phyloP scores from a whole-genome alignment of 2,113 vertebrate species.

The Rhizomys pruinosus region DNA sequence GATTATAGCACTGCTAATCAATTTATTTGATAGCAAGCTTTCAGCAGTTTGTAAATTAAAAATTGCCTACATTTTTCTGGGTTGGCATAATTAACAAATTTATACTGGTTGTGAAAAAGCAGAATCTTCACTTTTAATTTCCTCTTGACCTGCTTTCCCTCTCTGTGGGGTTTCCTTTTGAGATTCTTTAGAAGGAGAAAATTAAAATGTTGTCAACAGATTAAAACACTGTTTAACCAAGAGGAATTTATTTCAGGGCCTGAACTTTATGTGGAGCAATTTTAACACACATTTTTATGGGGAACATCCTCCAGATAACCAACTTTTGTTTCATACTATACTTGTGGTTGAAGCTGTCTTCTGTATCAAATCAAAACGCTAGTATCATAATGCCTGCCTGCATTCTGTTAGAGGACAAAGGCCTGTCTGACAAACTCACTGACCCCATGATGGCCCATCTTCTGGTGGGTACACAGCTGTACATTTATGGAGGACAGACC shows the following conservation, averaged over 20 bases:
- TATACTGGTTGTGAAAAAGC: conserved; percentile 77
- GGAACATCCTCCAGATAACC: conserved; percentile 37
- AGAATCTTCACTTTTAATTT: conserved; percentile 81
- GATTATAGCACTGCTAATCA: conserved; percentile 84
- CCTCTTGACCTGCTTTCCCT: conserved; percentile 78
- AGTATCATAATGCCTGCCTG: not conserved
- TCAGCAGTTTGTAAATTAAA: conserved; percentile 78
- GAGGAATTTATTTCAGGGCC: conserved; percentile 66
- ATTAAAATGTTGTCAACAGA: conserved; percentile 80
- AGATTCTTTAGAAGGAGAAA: conserved; percentile 78
- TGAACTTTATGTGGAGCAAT: conserved; percentile 20
- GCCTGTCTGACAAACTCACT: not conserved
- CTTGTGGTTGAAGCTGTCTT: not conserved
- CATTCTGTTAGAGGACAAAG: not conserved
- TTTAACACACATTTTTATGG: conserved; percentile 29
- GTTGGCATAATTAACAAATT: conserved; percentile 81
- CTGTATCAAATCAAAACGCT: not conserved
- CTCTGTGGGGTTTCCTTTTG: conserved; percentile 74
- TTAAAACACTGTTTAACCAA: conserved; percentile 75
- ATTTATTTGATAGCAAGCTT: conserved; percentile 83
- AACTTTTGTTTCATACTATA: not conserved
- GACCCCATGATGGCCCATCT: not conserved
- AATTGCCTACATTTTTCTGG: conserved; percentile 68
- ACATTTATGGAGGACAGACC: not conserved
- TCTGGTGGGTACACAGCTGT: not conserved